Evolutionary conservation across 2,797 vertebrate genomes (phyloP), one percentile per base, ranked within the genome.

Genomic region (Rhincodon typus): DNA sequence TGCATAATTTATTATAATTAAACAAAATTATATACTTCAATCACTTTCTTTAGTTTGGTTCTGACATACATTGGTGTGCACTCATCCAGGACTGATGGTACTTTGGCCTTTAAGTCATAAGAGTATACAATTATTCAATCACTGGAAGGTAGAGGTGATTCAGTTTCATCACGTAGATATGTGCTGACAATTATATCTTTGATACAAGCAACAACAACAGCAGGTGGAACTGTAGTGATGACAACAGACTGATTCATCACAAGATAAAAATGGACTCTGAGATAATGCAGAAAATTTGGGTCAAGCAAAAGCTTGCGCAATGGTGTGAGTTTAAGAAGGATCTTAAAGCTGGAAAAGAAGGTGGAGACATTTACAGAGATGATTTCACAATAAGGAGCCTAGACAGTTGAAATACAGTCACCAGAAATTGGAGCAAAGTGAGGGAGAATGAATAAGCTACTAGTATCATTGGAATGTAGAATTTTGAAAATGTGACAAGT

Each of bases 1-100:
- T 53, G 46, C 70, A 95, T 21, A 77, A 70, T 70, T 91, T 34
- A 91, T 91, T 67, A 66, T 67, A 67, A 91, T 91, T 91, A 91
- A 38, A 38, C 66, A 57, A 91, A 91, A 91, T 91, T 67, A 67
- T 38, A 91, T 10, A 91, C 62, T 66, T 66, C 88, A 91, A 19
- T 66, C 57, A 88, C 34, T 30, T 88, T 88, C 86, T 57, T 57
- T 53, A 57, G 46, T 87, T 87, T 88, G 25, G 50, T 50, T 57
- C 50, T 91, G 34, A 66, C 34, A 91, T 66, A 62, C 2, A 90
- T 62, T 13, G 17, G 87, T 90, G 15, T 57, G 53, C 34, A 90
- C 19, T 62, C 53, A 67, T 66, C 57, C 34, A n/a, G 34, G 57
- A 38, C 88, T n/a, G 34, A 38, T 62, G 62, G 15, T 38, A 66